phyloP scores from a whole-genome alignment of 2,888 invertebrate species.

The Cryptocephalus primarius region DNA sequence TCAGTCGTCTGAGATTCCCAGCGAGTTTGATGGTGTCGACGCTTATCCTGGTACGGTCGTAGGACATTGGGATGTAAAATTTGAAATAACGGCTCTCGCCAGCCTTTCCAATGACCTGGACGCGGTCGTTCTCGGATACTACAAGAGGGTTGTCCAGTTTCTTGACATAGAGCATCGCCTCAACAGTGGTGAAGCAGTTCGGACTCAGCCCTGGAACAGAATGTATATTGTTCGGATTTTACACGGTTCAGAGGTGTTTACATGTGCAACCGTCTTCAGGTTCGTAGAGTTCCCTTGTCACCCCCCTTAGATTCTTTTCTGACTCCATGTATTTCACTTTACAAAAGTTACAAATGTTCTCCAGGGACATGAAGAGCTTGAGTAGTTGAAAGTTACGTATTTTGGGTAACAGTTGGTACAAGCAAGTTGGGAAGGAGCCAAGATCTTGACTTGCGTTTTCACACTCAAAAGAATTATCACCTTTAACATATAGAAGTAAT shows the following conservation, averaged over 20 bases:
- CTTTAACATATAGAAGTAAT: no score
- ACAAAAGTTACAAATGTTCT: no score
- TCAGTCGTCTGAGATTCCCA: conserved; percentile 16
- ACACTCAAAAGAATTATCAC: no score
- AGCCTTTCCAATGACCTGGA: conserved; percentile 10
- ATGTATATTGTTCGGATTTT: background rate
- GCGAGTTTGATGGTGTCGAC: conserved; percentile 22
- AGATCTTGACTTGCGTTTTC: no score
- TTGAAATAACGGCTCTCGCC: conserved; percentile 25
- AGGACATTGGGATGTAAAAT: conserved; percentile 25
- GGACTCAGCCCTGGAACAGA: conserved; percentile 47
- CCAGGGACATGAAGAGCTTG: no score
- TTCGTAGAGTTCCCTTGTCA: no score
- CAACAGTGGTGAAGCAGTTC: conserved; percentile 38
- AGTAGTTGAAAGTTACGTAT: no score
- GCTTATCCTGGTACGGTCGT: conserved; percentile 22
- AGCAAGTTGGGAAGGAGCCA: no score
- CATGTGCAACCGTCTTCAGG: background rate
- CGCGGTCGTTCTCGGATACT: conserved; percentile 17
- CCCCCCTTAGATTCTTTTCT: no score
- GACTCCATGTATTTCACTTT: no score
- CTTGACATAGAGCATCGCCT: conserved; percentile 24
- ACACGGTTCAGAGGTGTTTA: background rate
- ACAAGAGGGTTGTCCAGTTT: conserved; percentile 18
- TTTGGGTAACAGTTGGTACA: no score